Percentiles rank a stretch among this genome's conserved stretches.
phyloP scores from a whole-genome alignment of 2,113 vertebrate genomes.

The Carollia perspicillata region DNA sequence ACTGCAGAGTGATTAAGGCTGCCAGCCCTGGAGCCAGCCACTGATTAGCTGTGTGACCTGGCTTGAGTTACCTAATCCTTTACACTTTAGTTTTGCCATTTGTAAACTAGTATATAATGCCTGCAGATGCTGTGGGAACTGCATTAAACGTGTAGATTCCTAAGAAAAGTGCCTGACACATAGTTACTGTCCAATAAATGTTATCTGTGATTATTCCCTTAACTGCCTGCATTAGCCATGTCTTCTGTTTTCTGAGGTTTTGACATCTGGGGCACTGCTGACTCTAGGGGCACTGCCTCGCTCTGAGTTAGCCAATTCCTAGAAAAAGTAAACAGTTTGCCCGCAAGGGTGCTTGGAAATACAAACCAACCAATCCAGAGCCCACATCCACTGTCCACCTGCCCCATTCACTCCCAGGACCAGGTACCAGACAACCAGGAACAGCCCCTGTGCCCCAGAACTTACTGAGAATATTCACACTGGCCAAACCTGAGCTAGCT shows the following conservation, averaged over 20 bases:
- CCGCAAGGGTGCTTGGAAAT: background rate
- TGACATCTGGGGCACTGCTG: background rate
- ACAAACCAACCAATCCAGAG: background rate
- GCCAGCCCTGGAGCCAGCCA: background rate
- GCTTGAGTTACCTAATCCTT: background rate
- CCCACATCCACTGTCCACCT: background rate
- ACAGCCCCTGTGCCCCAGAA: background rate
- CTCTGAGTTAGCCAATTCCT: background rate
- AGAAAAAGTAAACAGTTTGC: background rate
- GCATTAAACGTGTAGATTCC: background rate
- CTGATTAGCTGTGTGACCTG: background rate
- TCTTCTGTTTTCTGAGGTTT: background rate
- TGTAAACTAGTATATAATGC: background rate
- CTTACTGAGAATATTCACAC: background rate
- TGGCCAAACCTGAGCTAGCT: background rate
- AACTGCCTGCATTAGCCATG: background rate
- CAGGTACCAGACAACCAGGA: background rate
- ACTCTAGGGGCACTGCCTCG: background rate
- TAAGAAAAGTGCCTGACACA: background rate
- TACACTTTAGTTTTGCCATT: background rate
- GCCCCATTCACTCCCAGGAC: background rate
- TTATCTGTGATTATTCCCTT: background rate
- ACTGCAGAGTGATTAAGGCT: background rate
- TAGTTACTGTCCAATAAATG: background rate
- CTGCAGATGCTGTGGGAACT: background rate